Evolutionary conservation across 2,797 vertebrate genomes (phyloP), one percentile per base, ranked within the genome.

Genomic region (Pangasius larnaudii): DNA sequence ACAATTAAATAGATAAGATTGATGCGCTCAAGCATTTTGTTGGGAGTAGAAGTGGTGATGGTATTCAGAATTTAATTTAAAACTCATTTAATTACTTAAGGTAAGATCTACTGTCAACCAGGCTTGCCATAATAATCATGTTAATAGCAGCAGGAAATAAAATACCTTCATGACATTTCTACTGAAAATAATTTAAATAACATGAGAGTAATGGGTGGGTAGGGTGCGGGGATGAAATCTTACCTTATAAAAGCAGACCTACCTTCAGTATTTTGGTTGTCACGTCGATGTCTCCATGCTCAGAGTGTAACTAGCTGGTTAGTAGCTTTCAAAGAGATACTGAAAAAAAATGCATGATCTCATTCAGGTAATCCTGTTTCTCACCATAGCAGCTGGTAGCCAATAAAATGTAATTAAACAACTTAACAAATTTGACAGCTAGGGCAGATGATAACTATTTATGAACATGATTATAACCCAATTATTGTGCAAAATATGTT

Each of bases 41-140:
- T 30, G 49, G n/a, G 51, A 56, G 33, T 27, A 81, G 53, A 80
- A 39, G 33, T 3, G 0, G 10, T 59, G 18, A 0, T 56, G 77
- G 77, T 1, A 79, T 59, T 80, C 53, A 59, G 56, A 80, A 59
- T 59, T 36, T 39, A 14, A 59, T 59, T 27, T 11, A 10, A 36
- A 80, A 58, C 77, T 36, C 4, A 53, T 79, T 56, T 79, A 30
- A 56, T 56, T 58, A 58, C 58, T 80, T 58, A 80, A 80, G 30
- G 9, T 36, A 36, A 24, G 30, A 39, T 80, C 77, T 58, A 6
- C 53, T 11, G 10, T 22, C 53, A 5, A 19, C 49, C n/a, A 56
- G 19, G 56, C 16, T 19, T 56, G 14, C 27, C 27, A 75, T 49
- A 27, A 75, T 69, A 69, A 69, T 72, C 49, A 75, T 42, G 36